A percentile compares a stretch with the other conserved stretches of the same genome.
Conservation (phyloP, 2,113 vertebrate genomes). For the Petroica traversi region DNA sequence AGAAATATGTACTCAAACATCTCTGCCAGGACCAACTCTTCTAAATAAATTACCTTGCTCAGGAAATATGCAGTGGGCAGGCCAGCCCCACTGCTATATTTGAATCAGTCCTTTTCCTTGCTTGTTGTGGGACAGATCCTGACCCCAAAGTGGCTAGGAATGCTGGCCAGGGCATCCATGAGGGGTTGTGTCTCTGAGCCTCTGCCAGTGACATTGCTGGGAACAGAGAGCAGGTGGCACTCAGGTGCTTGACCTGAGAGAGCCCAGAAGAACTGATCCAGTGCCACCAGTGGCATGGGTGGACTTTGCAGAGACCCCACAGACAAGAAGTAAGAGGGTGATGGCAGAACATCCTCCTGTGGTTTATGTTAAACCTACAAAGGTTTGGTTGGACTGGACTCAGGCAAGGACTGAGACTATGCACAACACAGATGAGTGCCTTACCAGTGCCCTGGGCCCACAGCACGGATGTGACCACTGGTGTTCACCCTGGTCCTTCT, state of each 20-base stretch:
- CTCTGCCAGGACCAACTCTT: not conserved
- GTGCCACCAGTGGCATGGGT: not conserved
- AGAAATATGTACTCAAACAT: not conserved
- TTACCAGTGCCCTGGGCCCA: not conserved
- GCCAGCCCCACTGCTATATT: not conserved
- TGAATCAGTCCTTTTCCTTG: not conserved
- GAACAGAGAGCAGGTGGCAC: not conserved
- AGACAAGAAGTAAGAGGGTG: not conserved
- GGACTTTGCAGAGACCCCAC: not conserved
- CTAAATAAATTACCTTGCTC: not conserved
- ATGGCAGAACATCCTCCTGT: not conserved
- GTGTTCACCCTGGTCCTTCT: not conserved
- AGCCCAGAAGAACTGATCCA: not conserved
- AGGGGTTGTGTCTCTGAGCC: not conserved
- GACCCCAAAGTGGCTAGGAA: not conserved
- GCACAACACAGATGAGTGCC: not conserved
- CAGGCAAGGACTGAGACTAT: not conserved
- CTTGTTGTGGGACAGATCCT: not conserved
- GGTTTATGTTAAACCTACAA: not conserved
- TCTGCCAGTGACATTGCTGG: rapidly evolving
- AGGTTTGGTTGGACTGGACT: too few relatives aligned
- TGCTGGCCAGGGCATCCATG: not conserved
- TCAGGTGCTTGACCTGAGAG: not conserved
- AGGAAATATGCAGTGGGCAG: not conserved
- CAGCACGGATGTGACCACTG: rapidly evolving